phyloP scores from a whole-genome alignment of 1,140 invertebrate genomes.

The Ptiloglossa arizonensis region DNA sequence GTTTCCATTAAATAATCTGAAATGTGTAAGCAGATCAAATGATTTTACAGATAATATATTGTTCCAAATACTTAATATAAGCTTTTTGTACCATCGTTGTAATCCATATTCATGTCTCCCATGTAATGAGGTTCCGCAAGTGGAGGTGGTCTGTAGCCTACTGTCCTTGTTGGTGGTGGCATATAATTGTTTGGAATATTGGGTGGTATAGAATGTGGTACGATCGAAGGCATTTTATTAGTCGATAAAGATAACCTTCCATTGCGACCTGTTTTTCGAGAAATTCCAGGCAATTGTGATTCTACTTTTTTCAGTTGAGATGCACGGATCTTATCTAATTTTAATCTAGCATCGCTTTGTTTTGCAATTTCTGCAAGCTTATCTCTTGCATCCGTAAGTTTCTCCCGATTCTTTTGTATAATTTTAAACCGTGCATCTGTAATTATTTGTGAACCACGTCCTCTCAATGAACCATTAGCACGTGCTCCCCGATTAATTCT shows the following conservation, averaged over 20 bases:
- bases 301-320: conserved; percentile 71
- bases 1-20: conserved; percentile 76
- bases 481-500: conserved; percentile 63
- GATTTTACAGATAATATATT: neutral
- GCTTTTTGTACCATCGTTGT: conserved; percentile 64
- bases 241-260: conserved; percentile 81
- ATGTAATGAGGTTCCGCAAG: conserved; percentile 70
- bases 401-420: conserved; percentile 86
- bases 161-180: conserved; percentile 56
- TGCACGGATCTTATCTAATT: conserved; percentile 82
- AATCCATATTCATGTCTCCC: conserved; percentile 72
- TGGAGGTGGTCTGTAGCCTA: conserved; percentile 68
- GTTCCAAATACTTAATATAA: neutral
- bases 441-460: conserved; percentile 63
- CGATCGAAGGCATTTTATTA: conserved; percentile 75
- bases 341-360: conserved; percentile 85
- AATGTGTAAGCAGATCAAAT: conserved; percentile 12
- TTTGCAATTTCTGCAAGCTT: conserved; percentile 86
- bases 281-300: conserved; percentile 71
- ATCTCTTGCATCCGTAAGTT: conserved; percentile 86
- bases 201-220: conserved; percentile 52
- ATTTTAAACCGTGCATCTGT: conserved; percentile 88
- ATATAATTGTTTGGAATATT: conserved; percentile 67
- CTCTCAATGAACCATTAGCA: conserved; percentile 58
- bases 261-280: conserved; percentile 81